Evolutionary conservation across 2,797 vertebrate genomes (phyloP).

Genomic region (Anas flavirostris): DNA sequence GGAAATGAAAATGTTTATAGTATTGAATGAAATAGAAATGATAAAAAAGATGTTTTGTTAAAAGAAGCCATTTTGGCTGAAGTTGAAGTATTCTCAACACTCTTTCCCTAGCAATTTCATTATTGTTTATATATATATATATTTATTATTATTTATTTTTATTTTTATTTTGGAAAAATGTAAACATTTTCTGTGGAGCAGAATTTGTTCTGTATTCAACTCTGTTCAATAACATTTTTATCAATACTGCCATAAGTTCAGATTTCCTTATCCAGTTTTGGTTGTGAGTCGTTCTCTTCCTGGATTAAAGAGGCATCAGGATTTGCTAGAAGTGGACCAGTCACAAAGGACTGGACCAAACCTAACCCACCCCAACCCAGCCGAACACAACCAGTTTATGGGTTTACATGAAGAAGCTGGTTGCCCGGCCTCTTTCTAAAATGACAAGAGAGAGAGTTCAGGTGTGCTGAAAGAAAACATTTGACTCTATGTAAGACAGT

Average conservation of each 20-base stretch:
- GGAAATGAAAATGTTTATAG: not conserved
- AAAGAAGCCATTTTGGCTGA: not conserved
- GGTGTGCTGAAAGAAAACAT: not conserved
- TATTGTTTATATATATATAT: no score
- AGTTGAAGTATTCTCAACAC: not conserved
- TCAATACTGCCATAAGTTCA: not conserved
- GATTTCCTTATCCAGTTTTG: not conserved
- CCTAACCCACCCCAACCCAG: not conserved
- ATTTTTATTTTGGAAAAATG: not conserved
- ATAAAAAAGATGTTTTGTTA: not conserved
- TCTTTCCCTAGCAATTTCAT: not conserved
- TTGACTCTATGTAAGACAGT: rapidly evolving
- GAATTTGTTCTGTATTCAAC: not conserved
- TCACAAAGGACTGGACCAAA: not conserved
- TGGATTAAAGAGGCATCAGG: not conserved
- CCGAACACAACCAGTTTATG: not conserved
- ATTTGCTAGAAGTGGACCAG: no score
- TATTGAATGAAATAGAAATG: not conserved
- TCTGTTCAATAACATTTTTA: not conserved
- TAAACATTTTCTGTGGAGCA: not conserved
- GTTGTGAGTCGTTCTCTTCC: not conserved
- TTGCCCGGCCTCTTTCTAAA: not conserved
- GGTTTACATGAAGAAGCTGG: rapidly evolving
- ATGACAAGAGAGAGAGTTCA: not conserved
- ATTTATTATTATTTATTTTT: not conserved